These are phyloP conservation scores for Vulpes ferrilata DNA, from an alignment of 2,113 vertebrate genomes.

Conservation along the genomic window DNA sequence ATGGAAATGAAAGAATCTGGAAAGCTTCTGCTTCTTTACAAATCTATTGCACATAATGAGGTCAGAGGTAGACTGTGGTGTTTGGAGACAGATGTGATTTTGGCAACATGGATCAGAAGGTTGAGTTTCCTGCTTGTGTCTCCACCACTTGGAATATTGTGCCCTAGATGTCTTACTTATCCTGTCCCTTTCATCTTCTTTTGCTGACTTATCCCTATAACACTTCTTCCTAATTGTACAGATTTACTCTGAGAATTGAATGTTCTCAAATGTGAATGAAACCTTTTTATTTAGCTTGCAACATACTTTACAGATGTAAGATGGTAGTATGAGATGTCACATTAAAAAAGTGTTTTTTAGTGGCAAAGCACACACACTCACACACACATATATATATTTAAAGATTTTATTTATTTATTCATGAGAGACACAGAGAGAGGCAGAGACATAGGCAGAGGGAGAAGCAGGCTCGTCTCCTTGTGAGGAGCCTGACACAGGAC, in stretches of 20 bases:
- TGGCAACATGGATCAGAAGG: background rate
- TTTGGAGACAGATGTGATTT: background rate
- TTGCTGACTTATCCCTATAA: conserved; percentile 9
- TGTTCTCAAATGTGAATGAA: conserved; percentile 50
- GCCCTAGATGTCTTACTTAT: background rate
- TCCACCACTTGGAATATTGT: background rate
- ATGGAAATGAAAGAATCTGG: conserved; percentile 37
- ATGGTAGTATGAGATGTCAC: background rate
- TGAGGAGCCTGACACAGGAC: too few species aligned
- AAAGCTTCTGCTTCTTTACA: background rate
- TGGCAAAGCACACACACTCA: background rate
- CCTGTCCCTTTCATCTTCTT: conserved; percentile 18
- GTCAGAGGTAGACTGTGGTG: background rate
- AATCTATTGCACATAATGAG: background rate
- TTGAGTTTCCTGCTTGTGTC: background rate
- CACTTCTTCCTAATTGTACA: background rate
- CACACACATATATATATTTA: too few species aligned
- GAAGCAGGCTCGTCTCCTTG: too few species aligned
- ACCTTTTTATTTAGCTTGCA: conserved; percentile 54
- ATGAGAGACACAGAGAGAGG: too few species aligned
- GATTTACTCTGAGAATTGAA: conserved; percentile 35
- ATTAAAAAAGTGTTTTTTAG: background rate
- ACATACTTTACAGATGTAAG: conserved; percentile 13
- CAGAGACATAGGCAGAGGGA: too few species aligned
- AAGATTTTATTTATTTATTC: too few species aligned